phyloP scores from a whole-genome alignment of 2,113 vertebrate genomes.

The Reinhardtius hippoglossoides region DNA sequence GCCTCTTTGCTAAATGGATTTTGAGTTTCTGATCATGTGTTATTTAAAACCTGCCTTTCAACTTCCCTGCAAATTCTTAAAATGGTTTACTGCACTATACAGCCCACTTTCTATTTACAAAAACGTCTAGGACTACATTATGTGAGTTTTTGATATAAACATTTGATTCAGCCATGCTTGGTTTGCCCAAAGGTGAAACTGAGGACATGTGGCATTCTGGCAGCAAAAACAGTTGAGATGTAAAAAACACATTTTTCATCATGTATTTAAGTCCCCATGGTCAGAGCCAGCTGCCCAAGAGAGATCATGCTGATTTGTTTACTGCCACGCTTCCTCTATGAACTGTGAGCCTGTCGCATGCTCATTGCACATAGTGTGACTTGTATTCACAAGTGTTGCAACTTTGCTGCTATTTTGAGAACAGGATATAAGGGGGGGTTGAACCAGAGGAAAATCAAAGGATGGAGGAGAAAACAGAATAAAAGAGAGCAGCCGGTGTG shows the following conservation, averaged over 20 bases:
- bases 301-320: constrained; percentile 11
- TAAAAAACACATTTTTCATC: neutral
- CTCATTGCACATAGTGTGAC: neutral
- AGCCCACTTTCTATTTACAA: neutral
- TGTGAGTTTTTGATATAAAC: neutral
- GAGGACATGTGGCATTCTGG: neutral
- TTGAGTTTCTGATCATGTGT: neutral
- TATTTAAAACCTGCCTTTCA: neutral
- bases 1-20: too few species aligned
- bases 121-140: too few species aligned
- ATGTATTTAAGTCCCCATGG: neutral
- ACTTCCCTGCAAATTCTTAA: neutral
- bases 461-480: neutral
- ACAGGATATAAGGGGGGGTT: neutral
- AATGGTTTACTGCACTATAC: neutral
- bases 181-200: neutral
- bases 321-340: constrained; percentile 4
- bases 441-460: neutral
- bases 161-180: neutral
- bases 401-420: constrained; percentile 5
- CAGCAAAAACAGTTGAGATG: neutral
- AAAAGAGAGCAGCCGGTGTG: neutral
- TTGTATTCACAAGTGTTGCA: neutral
- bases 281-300: neutral
- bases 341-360: neutral